Base-by-base conservation (phyloP, 2,797 vertebrate species). In the Coregonus ussuriensis region DNA sequence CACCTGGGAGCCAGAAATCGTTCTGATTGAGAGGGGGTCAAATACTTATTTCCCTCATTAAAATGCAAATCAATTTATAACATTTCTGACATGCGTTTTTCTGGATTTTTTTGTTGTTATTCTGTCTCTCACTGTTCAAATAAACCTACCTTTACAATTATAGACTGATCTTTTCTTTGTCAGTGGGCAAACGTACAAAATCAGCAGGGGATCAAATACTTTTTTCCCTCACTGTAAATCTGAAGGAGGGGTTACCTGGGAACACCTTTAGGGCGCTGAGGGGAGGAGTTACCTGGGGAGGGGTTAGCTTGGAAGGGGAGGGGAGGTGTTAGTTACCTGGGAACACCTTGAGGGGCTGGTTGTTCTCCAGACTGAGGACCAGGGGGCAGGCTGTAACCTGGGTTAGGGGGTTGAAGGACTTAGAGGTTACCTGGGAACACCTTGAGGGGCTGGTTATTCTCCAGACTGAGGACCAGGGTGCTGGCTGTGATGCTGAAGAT, bases 401-500 rank as follows among this genome's bases (percentile, higher is more conserved):
- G 35, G 35, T 35, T 35, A 35, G 35, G 33, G 96, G 7, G 6
- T 25, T 25, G 25, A 25, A 25, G 25, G 25, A 25, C 25, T 25
- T 25, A 25, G 25, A 25, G 25, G 21, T 93, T 91, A 94, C 94
- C 94, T 93, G 94, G 94, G 87, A 94, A 70, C 18, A 70, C 56
- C n/a, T 59, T 59, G 56, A 59, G 65, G 14, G 94, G 92, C 68
- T 85, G 93, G 84, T 96, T 97, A 65, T 84, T 93, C 91, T 96
- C 94, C 74, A 97, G 80, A 78, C 68, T 94, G 75, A 98, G 89
- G 59, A 96, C 85, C 62, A 97, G 90, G 0, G 65, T 89, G 86
- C 33, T 89, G 85, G 96, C 96, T 0, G 93, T 96, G 89, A 98
- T 93, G 83, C 95, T 97, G 89, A 98, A 98, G 89, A 96, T 97